These are phyloP conservation scores for Bostrychus sinensis DNA, from an alignment of 2,113 vertebrate species.

Conservation along the genomic window DNA sequence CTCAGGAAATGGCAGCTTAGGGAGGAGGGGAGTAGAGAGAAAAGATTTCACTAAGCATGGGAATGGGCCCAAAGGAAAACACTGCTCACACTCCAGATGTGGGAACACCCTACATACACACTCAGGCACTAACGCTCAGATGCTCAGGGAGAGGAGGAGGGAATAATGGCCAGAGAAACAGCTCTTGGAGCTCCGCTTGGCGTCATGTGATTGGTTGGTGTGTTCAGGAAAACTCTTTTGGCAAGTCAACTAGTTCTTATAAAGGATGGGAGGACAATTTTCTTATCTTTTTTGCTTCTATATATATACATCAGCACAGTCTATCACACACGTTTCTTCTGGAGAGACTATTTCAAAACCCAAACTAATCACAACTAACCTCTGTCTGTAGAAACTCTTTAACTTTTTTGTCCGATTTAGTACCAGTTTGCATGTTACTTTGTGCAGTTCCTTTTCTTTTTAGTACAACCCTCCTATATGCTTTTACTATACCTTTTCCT, in stretches of 20 bases:
- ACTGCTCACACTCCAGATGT: conserved; percentile 76
- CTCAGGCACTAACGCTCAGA: conserved; percentile 34
- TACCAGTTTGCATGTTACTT: no score
- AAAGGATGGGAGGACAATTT: conserved; percentile 4
- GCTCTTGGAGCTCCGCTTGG: conserved; percentile 64
- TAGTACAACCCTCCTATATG: no score
- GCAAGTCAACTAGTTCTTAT: conserved; percentile 30
- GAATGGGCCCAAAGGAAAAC: conserved; percentile 73
- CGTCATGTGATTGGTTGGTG: conserved; percentile 66
- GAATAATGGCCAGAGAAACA: conserved; percentile 59
- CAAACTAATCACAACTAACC: not conserved
- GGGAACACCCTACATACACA: conserved; percentile 65
- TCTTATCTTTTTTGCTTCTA: not conserved
- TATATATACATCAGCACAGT: not conserved
- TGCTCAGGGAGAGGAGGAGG: conserved; percentile 45
- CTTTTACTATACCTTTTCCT: no score
- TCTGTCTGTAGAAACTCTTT: not conserved
- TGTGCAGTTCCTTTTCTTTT: not conserved
- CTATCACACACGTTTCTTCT: not conserved
- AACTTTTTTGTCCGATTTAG: not conserved
- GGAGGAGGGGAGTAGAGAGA: conserved; percentile 39
- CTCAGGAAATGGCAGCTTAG: conserved; percentile 67
- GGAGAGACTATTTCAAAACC: not conserved
- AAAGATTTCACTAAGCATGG: conserved; percentile 61
- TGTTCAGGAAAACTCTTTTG: conserved; percentile 47